Conservation (phyloP, 2,113 vertebrate species). For the Butorides virescens region DNA sequence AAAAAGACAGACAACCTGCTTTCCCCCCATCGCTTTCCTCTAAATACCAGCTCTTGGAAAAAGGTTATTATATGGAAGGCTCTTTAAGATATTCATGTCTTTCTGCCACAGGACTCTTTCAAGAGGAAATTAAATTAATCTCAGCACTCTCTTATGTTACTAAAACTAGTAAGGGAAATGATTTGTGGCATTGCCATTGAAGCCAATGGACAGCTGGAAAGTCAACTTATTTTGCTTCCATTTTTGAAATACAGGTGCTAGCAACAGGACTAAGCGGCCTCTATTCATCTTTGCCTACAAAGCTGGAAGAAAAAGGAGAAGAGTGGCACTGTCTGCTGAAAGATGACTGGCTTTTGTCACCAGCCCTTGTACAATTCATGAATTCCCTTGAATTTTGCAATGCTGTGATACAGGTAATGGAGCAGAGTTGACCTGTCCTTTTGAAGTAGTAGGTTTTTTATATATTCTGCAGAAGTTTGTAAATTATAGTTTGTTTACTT, state of each 20-base stretch:
- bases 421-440: not conserved
- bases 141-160: not conserved
- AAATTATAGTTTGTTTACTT: not conserved
- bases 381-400: conserved; percentile 98
- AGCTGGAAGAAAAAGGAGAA: conserved; percentile 87
- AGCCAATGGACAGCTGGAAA: not conserved
- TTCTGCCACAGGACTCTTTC: not conserved
- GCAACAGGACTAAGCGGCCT: conserved; percentile 95
- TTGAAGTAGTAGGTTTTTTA: not conserved
- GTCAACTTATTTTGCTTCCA: not conserved
- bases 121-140: not conserved
- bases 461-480: not conserved
- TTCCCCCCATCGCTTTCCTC: not conserved
- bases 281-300: conserved; percentile 93
- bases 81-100: not conserved
- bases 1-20: not conserved
- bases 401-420: conserved; percentile 90
- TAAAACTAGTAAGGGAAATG: not conserved
- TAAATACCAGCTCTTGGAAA: not conserved
- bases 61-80: not conserved
- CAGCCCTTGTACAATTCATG: conserved; percentile 92
- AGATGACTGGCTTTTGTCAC: conserved; percentile 91
- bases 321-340: conserved; percentile 93
- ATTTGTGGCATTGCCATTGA: not conserved
- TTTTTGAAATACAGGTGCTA: conserved; percentile 81